Base-by-base conservation (phyloP, 1,140 invertebrate genomes). In the Phenacoccus solenopsis region DNA sequence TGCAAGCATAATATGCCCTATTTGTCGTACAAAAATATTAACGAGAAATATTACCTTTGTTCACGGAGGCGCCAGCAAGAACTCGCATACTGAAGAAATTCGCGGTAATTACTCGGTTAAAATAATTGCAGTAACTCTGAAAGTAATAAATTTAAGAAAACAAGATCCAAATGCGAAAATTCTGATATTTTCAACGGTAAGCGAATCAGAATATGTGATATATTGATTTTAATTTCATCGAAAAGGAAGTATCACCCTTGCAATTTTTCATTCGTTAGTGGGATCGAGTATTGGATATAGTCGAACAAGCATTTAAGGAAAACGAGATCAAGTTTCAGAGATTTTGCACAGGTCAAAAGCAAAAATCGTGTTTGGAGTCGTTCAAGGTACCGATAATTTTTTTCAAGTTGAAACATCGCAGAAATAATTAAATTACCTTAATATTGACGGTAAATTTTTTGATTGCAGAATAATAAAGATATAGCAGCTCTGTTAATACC, bases 31-130 rank as follows among this genome's bases (percentile, higher is more conserved):
- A 71, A 74, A 74, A 7, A 85, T 85, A 1, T 74, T 76, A 30
- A 75, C 79, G 25, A 73, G 75, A 9, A 84, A 87, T 61, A 82
- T 89, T 16, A 84, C 84, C 0, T 86, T 84, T 75, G 85, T 87
- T 32, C 81, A 83, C 73, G 81, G 80, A 2, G 72, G 70, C n/a
- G 69, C 74, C 67, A 73, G 76, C 70, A 64, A 76, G 71, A 71
- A 76, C 16, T 49, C 74, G 16, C 69, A 27, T 21, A 56, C 72
- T 16, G 64, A 27, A n/a, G 71, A 74, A 59, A 74, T 80, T 1
- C 76, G 78, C 70, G 87, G 87, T 1, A 83, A 84, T 70, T 83
- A 85, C 76, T 90, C 89, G 0, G 87, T 86, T 1, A 92, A 92
- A 82, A 83, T 91, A 5, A 81, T 86, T 70, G 84, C 80, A n/a